Conservation (phyloP, 2,888 invertebrate species). For the Sipha maydis region DNA sequence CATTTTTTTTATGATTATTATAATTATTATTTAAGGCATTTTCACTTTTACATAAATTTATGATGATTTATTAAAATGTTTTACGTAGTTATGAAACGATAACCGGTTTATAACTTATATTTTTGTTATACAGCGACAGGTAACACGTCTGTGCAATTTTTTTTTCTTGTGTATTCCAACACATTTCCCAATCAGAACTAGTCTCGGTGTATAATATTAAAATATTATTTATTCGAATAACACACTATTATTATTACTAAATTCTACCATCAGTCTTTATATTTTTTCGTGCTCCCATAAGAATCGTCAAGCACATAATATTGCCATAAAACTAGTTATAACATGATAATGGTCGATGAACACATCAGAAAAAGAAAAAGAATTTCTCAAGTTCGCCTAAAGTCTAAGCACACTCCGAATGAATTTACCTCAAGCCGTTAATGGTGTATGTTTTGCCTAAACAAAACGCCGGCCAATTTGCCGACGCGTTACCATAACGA, state of each 20-base stretch:
- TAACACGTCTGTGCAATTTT: neutral
- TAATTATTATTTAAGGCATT: conserved; percentile 26
- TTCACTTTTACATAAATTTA: conserved; percentile 39
- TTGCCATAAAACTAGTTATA: too few species aligned
- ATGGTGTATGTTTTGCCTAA: conserved; percentile 59
- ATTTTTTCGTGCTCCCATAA: too few species aligned
- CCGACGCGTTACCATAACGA: neutral
- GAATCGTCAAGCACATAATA: too few species aligned
- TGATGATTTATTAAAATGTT: conserved; percentile 46
- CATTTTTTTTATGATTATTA: neutral
- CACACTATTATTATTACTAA: too few species aligned
- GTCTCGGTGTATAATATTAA: neutral
- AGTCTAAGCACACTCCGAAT: conserved; percentile 7
- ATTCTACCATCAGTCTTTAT: too few species aligned
- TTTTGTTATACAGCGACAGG: neutral
- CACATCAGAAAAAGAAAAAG: neutral
- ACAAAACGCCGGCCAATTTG: conserved; percentile 55
- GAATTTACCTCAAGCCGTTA: conserved; percentile 19
- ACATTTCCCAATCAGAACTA: neutral
- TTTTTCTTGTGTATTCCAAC: neutral
- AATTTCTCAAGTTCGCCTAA: neutral
- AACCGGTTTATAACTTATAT: conserved; percentile 39
- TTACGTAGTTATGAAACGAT: conserved; percentile 18
- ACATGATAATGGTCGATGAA: neutral
- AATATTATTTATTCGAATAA: too few species aligned